These are phyloP conservation scores for Chloroceryle aenea DNA, from an alignment of 2,113 vertebrate genomes.

Conservation along the genomic window DNA sequence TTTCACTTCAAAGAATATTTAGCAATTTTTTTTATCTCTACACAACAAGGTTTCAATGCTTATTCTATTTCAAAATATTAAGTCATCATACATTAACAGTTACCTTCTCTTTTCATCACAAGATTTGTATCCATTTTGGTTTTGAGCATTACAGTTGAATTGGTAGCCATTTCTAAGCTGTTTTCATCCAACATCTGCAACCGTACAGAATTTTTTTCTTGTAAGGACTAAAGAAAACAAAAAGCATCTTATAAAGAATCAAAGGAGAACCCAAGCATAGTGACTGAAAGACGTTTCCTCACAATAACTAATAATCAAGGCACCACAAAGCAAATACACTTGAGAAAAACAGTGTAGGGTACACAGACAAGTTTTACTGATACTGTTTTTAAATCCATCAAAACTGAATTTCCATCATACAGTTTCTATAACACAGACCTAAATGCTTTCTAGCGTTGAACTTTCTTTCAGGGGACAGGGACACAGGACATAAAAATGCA, in stretches of 20 bases:
- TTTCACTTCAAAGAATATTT: background rate
- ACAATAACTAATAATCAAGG: background rate
- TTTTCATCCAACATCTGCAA: constrained; percentile 60
- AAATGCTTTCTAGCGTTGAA: background rate
- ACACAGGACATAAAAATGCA: background rate
- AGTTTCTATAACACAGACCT: background rate
- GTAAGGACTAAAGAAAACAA: constrained; percentile 35
- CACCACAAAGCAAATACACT: background rate
- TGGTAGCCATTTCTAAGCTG: constrained; percentile 59
- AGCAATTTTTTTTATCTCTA: background rate
- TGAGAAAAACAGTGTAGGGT: background rate
- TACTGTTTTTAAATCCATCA: background rate
- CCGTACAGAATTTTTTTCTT: background rate
- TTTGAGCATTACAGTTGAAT: constrained; percentile 69
- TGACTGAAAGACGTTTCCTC: background rate
- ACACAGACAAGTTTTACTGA: background rate
- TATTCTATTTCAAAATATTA: background rate
- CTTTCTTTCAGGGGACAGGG: rapidly evolving
- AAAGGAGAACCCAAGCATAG: background rate
- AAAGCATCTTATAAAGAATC: background rate
- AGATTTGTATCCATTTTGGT: constrained; percentile 55
- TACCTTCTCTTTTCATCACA: constrained; percentile 67
- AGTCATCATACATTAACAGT: background rate
- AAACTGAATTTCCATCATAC: background rate
- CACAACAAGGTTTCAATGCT: background rate